A percentile compares a stretch with the other conserved stretches of the same genome.
phyloP scores from a whole-genome alignment of 2,797 vertebrate species.

The Hoplostethus atlanticus region DNA sequence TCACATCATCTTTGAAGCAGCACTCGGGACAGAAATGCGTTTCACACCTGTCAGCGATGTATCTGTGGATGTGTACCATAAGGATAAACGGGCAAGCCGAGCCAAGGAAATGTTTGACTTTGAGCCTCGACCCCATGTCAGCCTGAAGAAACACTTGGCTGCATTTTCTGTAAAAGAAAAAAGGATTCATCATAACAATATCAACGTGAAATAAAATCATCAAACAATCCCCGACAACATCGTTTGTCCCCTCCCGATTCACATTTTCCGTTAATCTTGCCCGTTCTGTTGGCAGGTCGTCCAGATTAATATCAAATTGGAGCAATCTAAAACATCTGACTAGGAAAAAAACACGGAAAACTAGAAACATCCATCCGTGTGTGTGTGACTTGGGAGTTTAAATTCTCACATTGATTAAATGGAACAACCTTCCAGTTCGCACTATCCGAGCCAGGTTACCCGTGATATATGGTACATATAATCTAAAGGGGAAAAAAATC shows the following conservation, averaged over 20 bases:
- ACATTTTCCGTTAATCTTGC: slow-evolving; percentile 56
- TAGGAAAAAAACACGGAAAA: slow-evolving; percentile 11
- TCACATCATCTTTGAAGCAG: slow-evolving; percentile 15
- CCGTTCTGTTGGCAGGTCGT: slow-evolving; percentile 12
- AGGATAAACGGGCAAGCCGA: slow-evolving; percentile 20
- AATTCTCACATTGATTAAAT: background rate
- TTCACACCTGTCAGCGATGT: slow-evolving; percentile 45
- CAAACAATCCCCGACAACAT: slow-evolving; percentile 20
- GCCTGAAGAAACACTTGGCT: background rate
- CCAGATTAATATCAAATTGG: slow-evolving; percentile 50
- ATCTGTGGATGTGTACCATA: slow-evolving; percentile 9
- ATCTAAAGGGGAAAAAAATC: too few species aligned
- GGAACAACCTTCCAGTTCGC: background rate
- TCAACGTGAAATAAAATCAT: slow-evolving; percentile 23
- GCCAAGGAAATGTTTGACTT: slow-evolving; percentile 28
- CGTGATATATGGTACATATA: too few species aligned
- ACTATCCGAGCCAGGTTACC: too few species aligned
- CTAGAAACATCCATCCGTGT: background rate
- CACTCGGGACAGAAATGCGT: slow-evolving; percentile 5
- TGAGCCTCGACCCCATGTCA: slow-evolving; percentile 3
- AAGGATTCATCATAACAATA: too few species aligned
- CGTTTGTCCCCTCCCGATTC: slow-evolving; percentile 31
- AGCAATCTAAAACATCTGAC: slow-evolving; percentile 50
- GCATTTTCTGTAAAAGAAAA: background rate
- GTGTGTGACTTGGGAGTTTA: background rate